phyloP scores from a whole-genome alignment of 2,113 vertebrate genomes.

The Eulacestoma nigropectus region DNA sequence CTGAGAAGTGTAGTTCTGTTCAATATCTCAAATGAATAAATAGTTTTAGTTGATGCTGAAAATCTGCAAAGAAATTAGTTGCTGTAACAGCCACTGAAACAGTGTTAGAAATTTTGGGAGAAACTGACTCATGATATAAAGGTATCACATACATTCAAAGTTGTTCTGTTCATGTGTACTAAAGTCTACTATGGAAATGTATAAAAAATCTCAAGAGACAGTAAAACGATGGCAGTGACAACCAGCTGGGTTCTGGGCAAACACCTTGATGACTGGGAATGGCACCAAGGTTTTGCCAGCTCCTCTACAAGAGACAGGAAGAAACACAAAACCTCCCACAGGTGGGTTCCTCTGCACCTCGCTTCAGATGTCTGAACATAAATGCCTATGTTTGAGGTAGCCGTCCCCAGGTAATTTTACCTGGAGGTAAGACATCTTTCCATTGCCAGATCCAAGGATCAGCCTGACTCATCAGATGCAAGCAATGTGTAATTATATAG shows the following conservation, averaged over 20 bases:
- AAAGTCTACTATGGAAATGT: neutral
- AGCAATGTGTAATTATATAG: neutral
- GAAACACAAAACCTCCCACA: neutral
- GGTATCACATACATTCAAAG: neutral
- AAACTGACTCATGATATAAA: neutral
- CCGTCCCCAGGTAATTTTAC: neutral
- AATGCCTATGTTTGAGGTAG: neutral
- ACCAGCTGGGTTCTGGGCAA: neutral
- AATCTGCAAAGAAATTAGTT: neutral
- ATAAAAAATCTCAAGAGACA: neutral
- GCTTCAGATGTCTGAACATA: neutral
- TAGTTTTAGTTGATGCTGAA: neutral
- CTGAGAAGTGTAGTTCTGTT: neutral
- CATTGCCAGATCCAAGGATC: neutral
- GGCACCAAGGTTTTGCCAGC: neutral
- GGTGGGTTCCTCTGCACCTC: neutral
- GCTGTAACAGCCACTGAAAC: neutral
- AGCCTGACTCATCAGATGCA: conserved; percentile 2
- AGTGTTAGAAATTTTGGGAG: neutral
- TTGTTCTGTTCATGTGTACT: neutral
- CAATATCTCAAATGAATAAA: neutral
- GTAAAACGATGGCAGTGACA: neutral
- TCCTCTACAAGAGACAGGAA: neutral
- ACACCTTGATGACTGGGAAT: neutral
- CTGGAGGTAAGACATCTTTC: neutral